Percentiles rank a stretch among this genome's conserved stretches.
Conservation (phyloP, 2,113 vertebrate species). For the Etia nguti region DNA sequence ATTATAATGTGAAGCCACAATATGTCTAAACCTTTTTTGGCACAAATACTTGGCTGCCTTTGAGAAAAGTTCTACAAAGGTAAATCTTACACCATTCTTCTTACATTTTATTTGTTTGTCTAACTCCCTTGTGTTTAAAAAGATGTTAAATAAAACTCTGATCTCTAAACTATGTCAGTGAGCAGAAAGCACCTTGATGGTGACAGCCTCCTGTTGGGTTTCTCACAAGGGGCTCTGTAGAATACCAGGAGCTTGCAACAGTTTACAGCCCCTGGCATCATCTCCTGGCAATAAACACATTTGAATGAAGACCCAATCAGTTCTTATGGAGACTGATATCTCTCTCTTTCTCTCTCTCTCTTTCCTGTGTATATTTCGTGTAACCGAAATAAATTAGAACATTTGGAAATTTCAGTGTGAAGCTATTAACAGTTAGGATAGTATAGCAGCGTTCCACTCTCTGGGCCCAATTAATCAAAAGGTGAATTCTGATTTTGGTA, state of each 20-base stretch:
- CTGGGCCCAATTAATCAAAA: background rate
- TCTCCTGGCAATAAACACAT: constrained; percentile 25
- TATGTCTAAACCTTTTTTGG: constrained; percentile 17
- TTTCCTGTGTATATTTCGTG: background rate
- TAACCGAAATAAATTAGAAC: background rate
- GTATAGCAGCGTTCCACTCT: background rate
- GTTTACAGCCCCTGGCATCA: constrained; percentile 43
- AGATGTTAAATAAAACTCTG: background rate
- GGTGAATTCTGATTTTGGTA: background rate
- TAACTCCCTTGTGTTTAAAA: constrained; percentile 1
- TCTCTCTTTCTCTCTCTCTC: background rate
- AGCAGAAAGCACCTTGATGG: background rate
- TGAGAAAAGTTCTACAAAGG: background rate
- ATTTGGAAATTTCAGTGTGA: background rate
- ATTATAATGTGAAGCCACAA: background rate
- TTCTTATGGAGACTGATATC: constrained; percentile 7
- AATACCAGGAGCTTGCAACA: constrained; percentile 8
- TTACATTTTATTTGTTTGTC: constrained; percentile 49
- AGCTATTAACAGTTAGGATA: background rate
- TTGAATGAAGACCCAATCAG: constrained; percentile 43
- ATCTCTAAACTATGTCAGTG: constrained; percentile 23
- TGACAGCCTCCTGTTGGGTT: constrained; percentile 30
- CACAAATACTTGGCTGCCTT: constrained; percentile 4
- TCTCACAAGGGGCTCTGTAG: constrained; percentile 43
- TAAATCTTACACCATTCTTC: background rate